Evolutionary conservation across 2,888 invertebrate genomes (phyloP).

Genomic region (Caenorhabditis macrosperma): DNA sequence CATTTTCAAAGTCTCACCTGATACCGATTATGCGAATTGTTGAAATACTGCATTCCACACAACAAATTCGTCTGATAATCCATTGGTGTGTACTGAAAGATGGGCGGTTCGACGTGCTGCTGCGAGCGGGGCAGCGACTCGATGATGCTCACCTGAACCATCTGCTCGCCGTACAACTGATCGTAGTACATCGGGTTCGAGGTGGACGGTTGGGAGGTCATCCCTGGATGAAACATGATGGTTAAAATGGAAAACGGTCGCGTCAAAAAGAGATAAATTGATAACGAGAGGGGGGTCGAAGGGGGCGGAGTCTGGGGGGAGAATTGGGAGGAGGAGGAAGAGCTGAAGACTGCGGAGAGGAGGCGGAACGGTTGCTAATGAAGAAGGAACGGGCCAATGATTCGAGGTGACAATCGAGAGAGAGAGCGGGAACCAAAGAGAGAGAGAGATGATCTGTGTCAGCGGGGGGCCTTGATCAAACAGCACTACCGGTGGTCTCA

Average conservation of each 20-base stretch:
- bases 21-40: slow-evolving; percentile 60
- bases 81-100: slow-evolving; percentile 38
- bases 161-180: slow-evolving; percentile 49
- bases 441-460: neutral
- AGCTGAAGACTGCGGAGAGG: slow-evolving; percentile 2
- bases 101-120: too few species aligned
- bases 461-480: slow-evolving; percentile 24
- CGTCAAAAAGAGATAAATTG: slow-evolving; percentile 7
- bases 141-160: slow-evolving; percentile 34
- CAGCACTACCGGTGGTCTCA: neutral
- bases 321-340: slow-evolving; percentile 23
- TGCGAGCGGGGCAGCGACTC: neutral
- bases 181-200: slow-evolving; percentile 55
- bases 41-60: slow-evolving; percentile 57
- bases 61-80: slow-evolving; percentile 49
- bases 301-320: slow-evolving; percentile 24
- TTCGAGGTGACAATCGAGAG: slow-evolving; percentile 44
- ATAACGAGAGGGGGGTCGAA: neutral
- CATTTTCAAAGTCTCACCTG: slow-evolving; percentile 9
- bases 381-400: slow-evolving; percentile 45
- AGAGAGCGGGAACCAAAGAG: too few species aligned
- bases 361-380: slow-evolving; percentile 16
- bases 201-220: slow-evolving; percentile 58
- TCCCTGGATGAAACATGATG: slow-evolving; percentile 48
- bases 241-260: slow-evolving; percentile 1